These are phyloP conservation scores for Dicyrtoma fusca DNA, from an alignment of 2,888 invertebrate genomes.

Conservation along the genomic window DNA sequence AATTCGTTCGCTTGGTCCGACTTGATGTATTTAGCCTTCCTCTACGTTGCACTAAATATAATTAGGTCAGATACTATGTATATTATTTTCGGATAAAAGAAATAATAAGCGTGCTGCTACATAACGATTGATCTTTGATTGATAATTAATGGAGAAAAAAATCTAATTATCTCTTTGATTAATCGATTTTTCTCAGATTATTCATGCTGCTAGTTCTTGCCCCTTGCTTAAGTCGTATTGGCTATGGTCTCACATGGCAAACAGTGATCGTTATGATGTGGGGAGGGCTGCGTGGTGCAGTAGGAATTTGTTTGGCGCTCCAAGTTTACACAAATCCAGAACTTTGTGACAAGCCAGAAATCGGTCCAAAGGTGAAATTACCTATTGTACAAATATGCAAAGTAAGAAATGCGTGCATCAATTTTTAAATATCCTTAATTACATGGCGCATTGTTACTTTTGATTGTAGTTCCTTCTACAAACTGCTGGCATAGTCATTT, in stretches of 20 bases:
- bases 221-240: conserved; percentile 64
- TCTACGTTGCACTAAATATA: conserved; percentile 60
- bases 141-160: too few relatives aligned
- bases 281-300: conserved; percentile 68
- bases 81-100: too few relatives aligned
- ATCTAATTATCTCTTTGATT: too few relatives aligned
- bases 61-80: conserved; percentile 58
- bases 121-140: too few relatives aligned
- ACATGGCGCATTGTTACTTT: background rate
- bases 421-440: background rate
- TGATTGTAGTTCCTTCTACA: conserved; percentile 65
- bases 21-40: conserved; percentile 63
- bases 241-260: conserved; percentile 67
- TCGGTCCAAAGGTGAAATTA: conserved; percentile 53
- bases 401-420: too few relatives aligned
- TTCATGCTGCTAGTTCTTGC: conserved; percentile 64
- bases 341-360: conserved; percentile 49
- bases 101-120: too few relatives aligned
- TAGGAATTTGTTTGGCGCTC: conserved; percentile 66
- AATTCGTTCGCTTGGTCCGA: conserved; percentile 62
- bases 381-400: background rate
- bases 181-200: conserved; percentile 56
- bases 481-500: conserved; percentile 65
- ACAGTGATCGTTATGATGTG: conserved; percentile 67
- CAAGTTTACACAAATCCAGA: conserved; percentile 63